phyloP scores from a whole-genome alignment of 1,140 invertebrate genomes.

The Drosophila ercepeae region DNA sequence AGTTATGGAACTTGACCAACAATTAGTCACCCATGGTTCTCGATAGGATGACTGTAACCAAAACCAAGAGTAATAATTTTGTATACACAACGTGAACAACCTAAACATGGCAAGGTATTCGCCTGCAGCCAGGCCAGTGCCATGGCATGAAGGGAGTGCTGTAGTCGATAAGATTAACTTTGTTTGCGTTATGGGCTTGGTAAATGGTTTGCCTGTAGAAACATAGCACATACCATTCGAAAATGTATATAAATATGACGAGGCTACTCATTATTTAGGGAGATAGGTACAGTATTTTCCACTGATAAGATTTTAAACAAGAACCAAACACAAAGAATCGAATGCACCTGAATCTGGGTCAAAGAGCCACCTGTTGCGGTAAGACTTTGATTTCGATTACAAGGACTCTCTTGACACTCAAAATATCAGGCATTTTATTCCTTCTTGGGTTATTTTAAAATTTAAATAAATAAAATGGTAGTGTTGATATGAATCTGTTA shows the following conservation, averaged over 20 bases:
- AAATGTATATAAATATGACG: conserved; percentile 20
- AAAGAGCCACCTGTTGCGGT: background rate
- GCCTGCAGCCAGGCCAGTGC: background rate
- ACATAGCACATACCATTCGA: background rate
- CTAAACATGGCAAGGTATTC: conserved; percentile 17
- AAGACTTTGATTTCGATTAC: background rate
- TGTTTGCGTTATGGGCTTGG: conserved; percentile 34
- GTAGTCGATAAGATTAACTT: conserved; percentile 40
- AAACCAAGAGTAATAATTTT: conserved; percentile 2
- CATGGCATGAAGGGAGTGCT: conserved; percentile 10
- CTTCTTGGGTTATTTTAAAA: background rate
- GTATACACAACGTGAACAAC: background rate
- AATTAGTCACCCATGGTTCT: conserved; percentile 16
- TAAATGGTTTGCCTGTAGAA: conserved; percentile 21
- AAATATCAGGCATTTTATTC: background rate
- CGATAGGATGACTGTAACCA: conserved; percentile 1
- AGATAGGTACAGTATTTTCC: conserved; percentile 34
- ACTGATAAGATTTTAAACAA: conserved; percentile 62
- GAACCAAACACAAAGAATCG: conserved; percentile 24
- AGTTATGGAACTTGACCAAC: background rate
- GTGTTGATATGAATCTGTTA: background rate
- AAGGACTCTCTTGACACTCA: background rate
- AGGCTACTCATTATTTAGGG: conserved; percentile 24
- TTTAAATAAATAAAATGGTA: background rate
- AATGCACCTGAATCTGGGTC: conserved; percentile 57